A percentile compares a stretch with the other conserved stretches of the same genome.
Conservation (phyloP, 2,888 invertebrate genomes). For the Dioctria rufipes region DNA sequence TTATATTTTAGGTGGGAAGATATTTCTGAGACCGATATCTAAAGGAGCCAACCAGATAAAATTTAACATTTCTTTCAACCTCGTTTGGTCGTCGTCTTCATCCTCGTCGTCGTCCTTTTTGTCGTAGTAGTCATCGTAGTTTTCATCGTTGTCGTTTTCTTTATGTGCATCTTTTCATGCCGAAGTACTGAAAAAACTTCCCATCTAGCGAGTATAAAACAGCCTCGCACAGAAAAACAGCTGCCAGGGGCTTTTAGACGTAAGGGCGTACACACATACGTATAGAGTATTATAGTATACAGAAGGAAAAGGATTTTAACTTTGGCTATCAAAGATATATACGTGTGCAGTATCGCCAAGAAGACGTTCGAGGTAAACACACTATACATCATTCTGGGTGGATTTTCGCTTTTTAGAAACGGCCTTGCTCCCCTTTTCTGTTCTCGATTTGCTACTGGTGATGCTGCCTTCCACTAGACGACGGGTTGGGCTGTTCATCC, state of each 20-base stretch:
- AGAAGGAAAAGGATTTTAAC: constrained; percentile 6
- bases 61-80: constrained; percentile 36
- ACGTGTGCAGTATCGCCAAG: constrained; percentile 29
- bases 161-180: constrained; percentile 40
- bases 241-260: constrained; percentile 43
- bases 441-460: constrained; percentile 31
- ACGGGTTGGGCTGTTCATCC: constrained; percentile 12
- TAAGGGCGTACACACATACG: constrained; percentile 33
- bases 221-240: constrained; percentile 29
- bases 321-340: constrained; percentile 27
- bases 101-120: constrained; percentile 2
- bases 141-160: constrained; percentile 30
- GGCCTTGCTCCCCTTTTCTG: constrained; percentile 53
- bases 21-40: constrained; percentile 20
- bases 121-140: not conserved
- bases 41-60: constrained; percentile 42
- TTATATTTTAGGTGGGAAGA: constrained; percentile 8
- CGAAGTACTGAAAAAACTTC: constrained; percentile 35
- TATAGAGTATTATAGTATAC: not conserved
- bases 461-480: not conserved
- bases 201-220: not conserved
- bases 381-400: constrained; percentile 47
- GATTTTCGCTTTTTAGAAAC: constrained; percentile 50
- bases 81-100: constrained; percentile 22
- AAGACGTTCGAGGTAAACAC: constrained; percentile 52